These are phyloP conservation scores for Patella pellucida DNA, from an alignment of 2,888 invertebrate species.

Conservation along the genomic window DNA sequence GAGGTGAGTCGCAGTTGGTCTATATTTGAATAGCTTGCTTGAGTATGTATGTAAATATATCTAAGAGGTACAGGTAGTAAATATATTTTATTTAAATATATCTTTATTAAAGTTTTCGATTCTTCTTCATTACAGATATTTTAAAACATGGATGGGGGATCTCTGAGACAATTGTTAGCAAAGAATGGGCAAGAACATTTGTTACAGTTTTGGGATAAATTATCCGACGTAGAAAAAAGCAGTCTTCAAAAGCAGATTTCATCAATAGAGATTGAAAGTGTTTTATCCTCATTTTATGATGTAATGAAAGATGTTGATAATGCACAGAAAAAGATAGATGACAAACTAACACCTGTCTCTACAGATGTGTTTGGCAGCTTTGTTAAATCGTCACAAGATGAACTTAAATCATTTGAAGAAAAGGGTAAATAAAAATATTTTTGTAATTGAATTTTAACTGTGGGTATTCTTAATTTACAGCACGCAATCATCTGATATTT, in stretches of 20 bases:
- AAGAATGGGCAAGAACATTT: constrained; percentile 85
- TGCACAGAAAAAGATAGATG: constrained; percentile 79
- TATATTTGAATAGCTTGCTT: too few relatives aligned
- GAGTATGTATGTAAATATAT: too few relatives aligned
- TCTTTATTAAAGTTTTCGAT: too few relatives aligned
- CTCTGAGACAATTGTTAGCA: constrained; percentile 67
- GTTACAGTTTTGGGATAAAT: constrained; percentile 83
- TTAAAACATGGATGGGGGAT: constrained; percentile 44
- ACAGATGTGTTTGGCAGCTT: constrained; percentile 84
- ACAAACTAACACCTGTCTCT: constrained; percentile 87
- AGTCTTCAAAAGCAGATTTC: constrained; percentile 75
- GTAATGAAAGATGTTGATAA: constrained; percentile 46
- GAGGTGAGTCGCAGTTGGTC: too few relatives aligned
- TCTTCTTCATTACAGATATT: too few relatives aligned
- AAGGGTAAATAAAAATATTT: constrained; percentile 73
- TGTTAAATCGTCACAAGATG: constrained; percentile 77
- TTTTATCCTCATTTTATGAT: constrained; percentile 78
- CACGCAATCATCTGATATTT: too few relatives aligned
- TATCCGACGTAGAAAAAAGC: constrained; percentile 78
- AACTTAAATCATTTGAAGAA: constrained; percentile 79
- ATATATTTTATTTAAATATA: too few relatives aligned
- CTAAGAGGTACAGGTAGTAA: too few relatives aligned
- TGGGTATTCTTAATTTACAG: too few relatives aligned
- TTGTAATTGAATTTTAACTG: neutral
- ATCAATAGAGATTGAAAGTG: constrained; percentile 79